Conservation (phyloP, 2,113 vertebrate species). For the Saguinus imperator region DNA sequence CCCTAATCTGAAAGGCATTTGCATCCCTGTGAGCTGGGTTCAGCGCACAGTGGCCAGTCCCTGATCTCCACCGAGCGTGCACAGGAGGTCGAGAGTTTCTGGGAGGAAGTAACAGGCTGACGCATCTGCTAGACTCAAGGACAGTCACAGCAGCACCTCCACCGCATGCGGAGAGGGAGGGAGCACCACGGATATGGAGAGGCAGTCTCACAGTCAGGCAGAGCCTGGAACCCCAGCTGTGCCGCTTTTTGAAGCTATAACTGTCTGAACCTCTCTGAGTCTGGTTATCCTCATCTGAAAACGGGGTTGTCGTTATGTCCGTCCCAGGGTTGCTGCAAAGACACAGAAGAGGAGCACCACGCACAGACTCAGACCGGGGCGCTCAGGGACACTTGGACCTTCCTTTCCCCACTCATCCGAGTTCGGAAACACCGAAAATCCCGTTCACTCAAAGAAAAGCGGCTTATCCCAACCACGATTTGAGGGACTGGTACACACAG, state of each 20-base stretch:
- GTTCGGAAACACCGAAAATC: no score
- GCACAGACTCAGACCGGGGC: neutral
- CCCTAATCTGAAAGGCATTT: neutral
- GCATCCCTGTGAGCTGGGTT: neutral
- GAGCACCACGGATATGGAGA: no score
- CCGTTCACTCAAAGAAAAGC: neutral
- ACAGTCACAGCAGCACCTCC: neutral
- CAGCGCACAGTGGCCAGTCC: rapidly evolving
- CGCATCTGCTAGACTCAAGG: neutral
- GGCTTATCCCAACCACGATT: neutral
- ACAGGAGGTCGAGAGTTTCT: neutral
- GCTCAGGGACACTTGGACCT: rapidly evolving
- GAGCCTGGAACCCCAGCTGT: no score
- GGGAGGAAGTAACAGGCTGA: neutral
- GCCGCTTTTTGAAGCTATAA: rapidly evolving
- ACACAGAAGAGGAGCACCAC: rapidly evolving
- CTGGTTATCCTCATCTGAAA: neutral
- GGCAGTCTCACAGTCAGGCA: neutral
- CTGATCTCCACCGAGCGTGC: neutral
- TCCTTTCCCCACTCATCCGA: neutral
- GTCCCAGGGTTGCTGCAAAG: neutral
- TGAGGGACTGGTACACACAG: rapidly evolving
- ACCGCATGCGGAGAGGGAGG: rapidly evolving
- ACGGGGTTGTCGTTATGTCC: rapidly evolving
- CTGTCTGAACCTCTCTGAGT: neutral